Evolutionary conservation across 2,888 invertebrate species (phyloP).

Genomic region (Stenurella melanura): DNA sequence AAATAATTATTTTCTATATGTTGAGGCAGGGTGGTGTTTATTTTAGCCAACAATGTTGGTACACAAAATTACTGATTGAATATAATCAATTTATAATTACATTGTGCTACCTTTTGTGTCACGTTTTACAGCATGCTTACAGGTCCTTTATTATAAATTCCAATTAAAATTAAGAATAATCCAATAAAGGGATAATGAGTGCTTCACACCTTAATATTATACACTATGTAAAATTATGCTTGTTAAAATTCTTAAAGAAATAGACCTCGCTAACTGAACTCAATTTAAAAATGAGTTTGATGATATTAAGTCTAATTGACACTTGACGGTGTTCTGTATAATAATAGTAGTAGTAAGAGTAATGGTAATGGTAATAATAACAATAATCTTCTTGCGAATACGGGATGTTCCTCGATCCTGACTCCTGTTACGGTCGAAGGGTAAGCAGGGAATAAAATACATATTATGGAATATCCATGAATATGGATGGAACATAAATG

Average conservation of each 20-base stretch:
- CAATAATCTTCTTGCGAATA: too few species aligned
- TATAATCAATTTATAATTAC: conserved; percentile 7
- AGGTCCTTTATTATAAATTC: neutral
- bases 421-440: too few species aligned
- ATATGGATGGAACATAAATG: too few species aligned
- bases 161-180: neutral
- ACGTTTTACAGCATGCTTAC: neutral
- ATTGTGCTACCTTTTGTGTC: conserved; percentile 4
- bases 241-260: neutral
- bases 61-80: conserved; percentile 7
- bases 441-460: too few species aligned
- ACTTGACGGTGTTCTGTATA: too few species aligned
- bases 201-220: neutral
- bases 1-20: neutral
- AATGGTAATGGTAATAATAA: too few species aligned
- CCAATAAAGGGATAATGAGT: neutral
- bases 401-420: too few species aligned
- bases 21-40: neutral
- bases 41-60: neutral
- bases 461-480: too few species aligned
- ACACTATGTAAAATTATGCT: neutral
- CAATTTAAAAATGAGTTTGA: too few species aligned
- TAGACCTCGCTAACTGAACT: neutral
- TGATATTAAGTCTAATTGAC: too few species aligned
- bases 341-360: too few species aligned